phyloP scores from a whole-genome alignment of 64 coral and sea anemone genomes.

The Stichodactyla helianthus region DNA sequence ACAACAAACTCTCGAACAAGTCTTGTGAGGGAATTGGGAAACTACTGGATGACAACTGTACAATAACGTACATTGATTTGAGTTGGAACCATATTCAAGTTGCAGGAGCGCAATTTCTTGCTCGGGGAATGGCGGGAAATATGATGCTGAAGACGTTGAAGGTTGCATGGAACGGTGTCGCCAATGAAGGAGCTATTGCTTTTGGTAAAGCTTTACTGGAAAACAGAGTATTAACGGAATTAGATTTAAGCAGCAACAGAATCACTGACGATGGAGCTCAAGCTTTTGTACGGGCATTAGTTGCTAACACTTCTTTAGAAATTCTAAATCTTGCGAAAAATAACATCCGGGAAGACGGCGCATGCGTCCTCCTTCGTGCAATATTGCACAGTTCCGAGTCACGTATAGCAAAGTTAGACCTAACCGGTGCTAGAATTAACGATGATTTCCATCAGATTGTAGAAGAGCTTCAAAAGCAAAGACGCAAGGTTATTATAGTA shows the following conservation, averaged over 20 bases:
- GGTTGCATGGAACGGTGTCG: conserved; percentile 85
- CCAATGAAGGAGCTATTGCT: conserved; percentile 56
- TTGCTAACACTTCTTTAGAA: conserved; percentile 61
- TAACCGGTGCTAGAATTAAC: conserved; percentile 43
- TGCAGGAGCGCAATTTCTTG: conserved; percentile 46
- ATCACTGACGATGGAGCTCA: conserved; percentile 48
- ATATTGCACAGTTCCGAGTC: conserved; percentile 62
- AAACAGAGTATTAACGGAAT: conserved; percentile 47
- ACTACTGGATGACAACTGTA: conserved; percentile 71
- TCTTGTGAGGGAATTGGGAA: conserved; percentile 66
- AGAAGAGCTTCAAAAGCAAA: conserved; percentile 50
- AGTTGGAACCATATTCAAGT: conserved; percentile 92
- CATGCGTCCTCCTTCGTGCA: conserved; percentile 53
- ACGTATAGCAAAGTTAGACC: conserved; percentile 53
- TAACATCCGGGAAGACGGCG: conserved; percentile 69
- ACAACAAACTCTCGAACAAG: conserved; percentile 70
- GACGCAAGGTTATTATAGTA: conserved; percentile 44
- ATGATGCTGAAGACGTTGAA: conserved; percentile 80
- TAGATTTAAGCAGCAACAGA: conserved; percentile 80
- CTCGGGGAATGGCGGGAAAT: conserved; percentile 71
- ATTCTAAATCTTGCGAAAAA: conserved; percentile 60
- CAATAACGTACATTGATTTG: conserved; percentile 55
- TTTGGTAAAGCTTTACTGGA: conserved; percentile 46
- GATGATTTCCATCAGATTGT: conserved; percentile 52
- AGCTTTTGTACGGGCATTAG: conserved; percentile 36